These are phyloP conservation scores for Champsocephalus esox DNA, from an alignment of 2,797 vertebrate species.

Conservation along the genomic window DNA sequence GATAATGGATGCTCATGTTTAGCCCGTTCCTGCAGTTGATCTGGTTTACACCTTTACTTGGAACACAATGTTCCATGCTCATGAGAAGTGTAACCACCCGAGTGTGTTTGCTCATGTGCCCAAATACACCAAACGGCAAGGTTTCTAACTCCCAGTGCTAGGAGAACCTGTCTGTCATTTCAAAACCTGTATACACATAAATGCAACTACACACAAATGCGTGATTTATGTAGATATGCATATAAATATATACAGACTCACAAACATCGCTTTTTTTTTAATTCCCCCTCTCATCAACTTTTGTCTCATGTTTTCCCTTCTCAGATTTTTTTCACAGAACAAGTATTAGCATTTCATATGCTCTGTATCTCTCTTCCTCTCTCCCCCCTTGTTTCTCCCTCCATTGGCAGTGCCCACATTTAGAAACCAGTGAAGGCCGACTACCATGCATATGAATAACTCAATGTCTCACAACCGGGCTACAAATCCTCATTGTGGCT, in stretches of 20 bases:
- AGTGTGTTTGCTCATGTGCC: constrained; percentile 6
- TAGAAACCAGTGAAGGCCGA: constrained; percentile 72
- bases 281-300: constrained; percentile 33
- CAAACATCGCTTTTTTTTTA: constrained; percentile 2
- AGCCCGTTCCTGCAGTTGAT: not conserved
- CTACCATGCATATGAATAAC: constrained; percentile 80
- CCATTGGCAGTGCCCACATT: constrained; percentile 63
- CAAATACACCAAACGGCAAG: constrained; percentile 1
- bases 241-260: constrained; percentile 9
- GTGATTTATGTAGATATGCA: constrained; percentile 7
- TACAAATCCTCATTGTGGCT: constrained; percentile 70
- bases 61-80: not conserved
- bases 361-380: constrained; percentile 25
- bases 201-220: constrained; percentile 1
- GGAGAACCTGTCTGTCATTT: constrained; percentile 23
- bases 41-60: not conserved
- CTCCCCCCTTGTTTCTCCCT: not conserved
- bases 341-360: constrained; percentile 76
- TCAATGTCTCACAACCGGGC: constrained; percentile 72
- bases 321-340: constrained; percentile 55
- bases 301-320: constrained; percentile 52
- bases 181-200: constrained; percentile 11
- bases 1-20: constrained; percentile 10
- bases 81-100: not conserved
- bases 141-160: not conserved